Conservation (phyloP, 2,797 vertebrate species). For the Peromyscus melanophrys region DNA sequence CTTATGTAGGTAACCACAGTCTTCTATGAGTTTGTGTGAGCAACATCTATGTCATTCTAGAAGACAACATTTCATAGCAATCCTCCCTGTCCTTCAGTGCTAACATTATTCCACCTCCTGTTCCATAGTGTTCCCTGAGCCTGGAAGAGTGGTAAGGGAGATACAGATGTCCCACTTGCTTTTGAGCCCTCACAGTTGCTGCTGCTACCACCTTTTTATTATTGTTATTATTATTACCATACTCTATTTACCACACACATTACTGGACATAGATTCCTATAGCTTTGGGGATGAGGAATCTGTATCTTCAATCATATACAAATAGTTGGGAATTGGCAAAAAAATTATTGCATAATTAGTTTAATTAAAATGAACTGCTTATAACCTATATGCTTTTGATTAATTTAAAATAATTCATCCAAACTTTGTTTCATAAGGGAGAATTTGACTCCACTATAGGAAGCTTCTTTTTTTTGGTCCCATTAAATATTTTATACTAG, state of each 20-base stretch:
- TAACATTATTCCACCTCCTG: neutral
- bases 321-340: constrained; percentile 46
- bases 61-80: neutral
- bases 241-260: neutral
- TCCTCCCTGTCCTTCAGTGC: neutral
- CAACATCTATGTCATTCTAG: neutral
- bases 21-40: neutral
- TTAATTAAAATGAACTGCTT: constrained; percentile 63
- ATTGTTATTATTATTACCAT: neutral
- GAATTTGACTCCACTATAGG: constrained; percentile 11
- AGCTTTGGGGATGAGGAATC: constrained; percentile 8
- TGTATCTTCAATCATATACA: neutral
- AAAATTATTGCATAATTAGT: constrained; percentile 46
- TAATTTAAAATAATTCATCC: constrained; percentile 68
- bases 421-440: constrained; percentile 56
- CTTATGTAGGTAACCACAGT: neutral
- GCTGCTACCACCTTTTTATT: neutral
- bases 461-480: constrained; percentile 21
- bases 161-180: neutral
- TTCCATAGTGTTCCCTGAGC: neutral
- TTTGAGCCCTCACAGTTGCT: neutral
- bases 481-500: constrained; percentile 66
- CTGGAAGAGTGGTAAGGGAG: neutral
- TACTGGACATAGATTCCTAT: neutral
- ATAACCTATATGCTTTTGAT: constrained; percentile 61